Evolutionary conservation across 2,888 invertebrate genomes (phyloP).

Genomic region (Epinotia ramella): DNA sequence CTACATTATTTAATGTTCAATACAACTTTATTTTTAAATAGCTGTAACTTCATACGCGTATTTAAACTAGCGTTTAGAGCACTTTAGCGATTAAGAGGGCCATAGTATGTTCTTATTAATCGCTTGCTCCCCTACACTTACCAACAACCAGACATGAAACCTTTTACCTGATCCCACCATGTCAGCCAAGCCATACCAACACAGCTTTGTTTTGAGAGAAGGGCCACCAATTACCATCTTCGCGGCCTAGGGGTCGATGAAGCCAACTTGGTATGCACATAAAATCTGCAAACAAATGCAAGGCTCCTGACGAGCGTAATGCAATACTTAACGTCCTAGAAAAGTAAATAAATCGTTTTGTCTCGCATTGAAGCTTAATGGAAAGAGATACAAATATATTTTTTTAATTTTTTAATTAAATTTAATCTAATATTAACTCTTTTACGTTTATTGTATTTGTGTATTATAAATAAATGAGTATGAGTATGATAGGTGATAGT

Average conservation of each 20-base stretch:
- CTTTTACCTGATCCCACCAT: background rate
- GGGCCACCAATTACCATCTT: background rate
- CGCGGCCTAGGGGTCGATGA: background rate
- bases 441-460: no score
- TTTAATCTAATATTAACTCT: no score
- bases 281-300: constrained; percentile 14
- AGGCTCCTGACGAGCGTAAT: background rate
- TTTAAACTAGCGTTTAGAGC: no score
- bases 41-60: no score
- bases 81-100: no score
- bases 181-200: background rate
- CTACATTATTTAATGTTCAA: no score
- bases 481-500: no score
- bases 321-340: background rate
- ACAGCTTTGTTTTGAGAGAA: background rate
- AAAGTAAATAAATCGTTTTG: background rate
- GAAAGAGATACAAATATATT: background rate
- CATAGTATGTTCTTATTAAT: no score
- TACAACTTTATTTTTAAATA: no score
- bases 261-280: constrained; percentile 9
- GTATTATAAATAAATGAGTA: no score
- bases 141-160: background rate
- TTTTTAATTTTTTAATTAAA: no score
- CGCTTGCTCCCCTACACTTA: background rate
- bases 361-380: background rate